These are phyloP conservation scores for Xylocampa areola DNA, from an alignment of 2,888 invertebrate species.

Conservation along the genomic window DNA sequence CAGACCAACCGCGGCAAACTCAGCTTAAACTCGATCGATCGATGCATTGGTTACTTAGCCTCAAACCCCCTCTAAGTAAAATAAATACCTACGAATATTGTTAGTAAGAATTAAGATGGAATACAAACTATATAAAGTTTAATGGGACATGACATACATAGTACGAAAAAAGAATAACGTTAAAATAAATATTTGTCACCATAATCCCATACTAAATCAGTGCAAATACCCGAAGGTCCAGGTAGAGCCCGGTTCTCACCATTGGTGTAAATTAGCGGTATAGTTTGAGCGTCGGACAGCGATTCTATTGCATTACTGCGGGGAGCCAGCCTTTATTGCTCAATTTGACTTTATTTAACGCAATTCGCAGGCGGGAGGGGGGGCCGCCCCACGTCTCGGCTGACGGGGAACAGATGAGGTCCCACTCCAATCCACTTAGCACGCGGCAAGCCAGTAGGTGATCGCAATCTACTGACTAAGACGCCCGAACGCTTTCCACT, in stretches of 20 bases:
- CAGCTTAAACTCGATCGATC: no score
- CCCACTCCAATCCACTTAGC: slow-evolving; percentile 89
- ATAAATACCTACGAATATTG: no score
- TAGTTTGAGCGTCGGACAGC: slow-evolving; percentile 74
- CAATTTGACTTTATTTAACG: slow-evolving; percentile 90
- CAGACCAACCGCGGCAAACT: no score
- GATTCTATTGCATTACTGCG: slow-evolving; percentile 86
- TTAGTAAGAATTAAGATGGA: no score
- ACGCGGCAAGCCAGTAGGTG: slow-evolving; percentile 80
- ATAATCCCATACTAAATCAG: slow-evolving; percentile 21
- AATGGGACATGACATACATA: no score
- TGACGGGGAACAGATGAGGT: slow-evolving; percentile 88
- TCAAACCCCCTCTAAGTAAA: no score
- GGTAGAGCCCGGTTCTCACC: slow-evolving; percentile 51
- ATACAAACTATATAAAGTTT: no score
- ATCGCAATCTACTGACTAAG: slow-evolving; percentile 76
- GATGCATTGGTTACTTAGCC: no score
- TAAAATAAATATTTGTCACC: background rate
- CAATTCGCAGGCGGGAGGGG: slow-evolving; percentile 72
- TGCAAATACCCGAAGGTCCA: slow-evolving; percentile 22
- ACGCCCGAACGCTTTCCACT: slow-evolving; percentile 70
- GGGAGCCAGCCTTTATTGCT: slow-evolving; percentile 88
- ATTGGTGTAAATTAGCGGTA: slow-evolving; percentile 80
- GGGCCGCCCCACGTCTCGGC: slow-evolving; percentile 70
- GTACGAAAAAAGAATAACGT: background rate